Evolutionary conservation across 92 coral and sea anemone genomes (phyloP).

Genomic region (Heteractis magnifica): DNA sequence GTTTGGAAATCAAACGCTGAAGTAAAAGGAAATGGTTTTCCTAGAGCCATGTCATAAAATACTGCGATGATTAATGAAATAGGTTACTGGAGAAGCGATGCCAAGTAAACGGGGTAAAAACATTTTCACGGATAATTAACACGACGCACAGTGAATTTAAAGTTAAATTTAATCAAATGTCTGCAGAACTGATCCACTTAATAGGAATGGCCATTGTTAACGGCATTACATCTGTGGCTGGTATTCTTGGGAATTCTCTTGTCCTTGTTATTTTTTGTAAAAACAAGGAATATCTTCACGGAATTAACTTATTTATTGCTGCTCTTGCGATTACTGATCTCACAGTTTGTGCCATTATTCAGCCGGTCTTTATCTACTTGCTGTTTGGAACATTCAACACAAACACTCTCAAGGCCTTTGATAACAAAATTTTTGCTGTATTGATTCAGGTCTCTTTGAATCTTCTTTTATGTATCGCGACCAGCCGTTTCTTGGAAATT

Average conservation of each 20-base stretch:
- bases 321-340: constrained; percentile 51
- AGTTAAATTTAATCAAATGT: neutral
- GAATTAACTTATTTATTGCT: constrained; percentile 58
- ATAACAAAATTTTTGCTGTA: constrained; percentile 38
- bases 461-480: constrained; percentile 50
- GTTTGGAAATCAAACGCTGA: neutral
- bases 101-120: no score
- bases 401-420: constrained; percentile 34
- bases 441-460: constrained; percentile 51
- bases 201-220: constrained; percentile 42
- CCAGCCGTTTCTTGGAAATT: constrained; percentile 50
- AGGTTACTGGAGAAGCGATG: neutral
- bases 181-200: constrained; percentile 4
- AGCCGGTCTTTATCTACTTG: constrained; percentile 58
- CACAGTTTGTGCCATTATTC: constrained; percentile 47
- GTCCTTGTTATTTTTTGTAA: constrained; percentile 37
- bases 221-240: constrained; percentile 35
- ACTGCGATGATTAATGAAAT: neutral
- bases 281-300: constrained; percentile 53
- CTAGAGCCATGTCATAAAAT: neutral
- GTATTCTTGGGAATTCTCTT: constrained; percentile 33
- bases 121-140: neutral
- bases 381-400: constrained; percentile 11
- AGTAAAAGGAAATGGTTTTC: neutral
- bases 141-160: neutral